A percentile compares a stretch with the other conserved stretches of the same genome.
phyloP scores from a whole-genome alignment of 2,888 invertebrate genomes.

The Lycaena phlaeas region DNA sequence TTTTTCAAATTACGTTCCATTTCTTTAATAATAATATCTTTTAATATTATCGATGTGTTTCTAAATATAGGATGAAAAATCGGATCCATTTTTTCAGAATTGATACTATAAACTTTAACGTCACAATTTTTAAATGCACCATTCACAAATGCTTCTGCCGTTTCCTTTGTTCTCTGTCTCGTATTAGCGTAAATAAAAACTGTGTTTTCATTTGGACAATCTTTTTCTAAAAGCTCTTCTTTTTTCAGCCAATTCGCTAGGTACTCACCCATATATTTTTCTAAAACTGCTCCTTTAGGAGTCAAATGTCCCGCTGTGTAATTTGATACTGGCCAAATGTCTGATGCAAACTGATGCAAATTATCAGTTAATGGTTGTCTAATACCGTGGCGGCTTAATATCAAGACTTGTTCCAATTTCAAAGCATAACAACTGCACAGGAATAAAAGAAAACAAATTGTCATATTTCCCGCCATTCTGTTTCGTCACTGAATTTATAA shows the following conservation, averaged over 20 bases:
- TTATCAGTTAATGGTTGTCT: conserved; percentile 37
- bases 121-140: conserved; percentile 42
- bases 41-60: conserved; percentile 29
- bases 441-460: conserved; percentile 11
- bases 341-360: conserved; percentile 29
- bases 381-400: conserved; percentile 47
- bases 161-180: conserved; percentile 36
- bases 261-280: conserved; percentile 44
- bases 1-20: conserved; percentile 34
- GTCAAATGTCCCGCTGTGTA: conserved; percentile 37
- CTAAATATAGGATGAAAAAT: conserved; percentile 37
- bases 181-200: conserved; percentile 45
- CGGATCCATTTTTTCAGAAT: conserved; percentile 31
- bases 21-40: conserved; percentile 25
- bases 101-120: conserved; percentile 28
- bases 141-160: conserved; percentile 38
- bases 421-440: conserved; percentile 11
- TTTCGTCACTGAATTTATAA: background rate
- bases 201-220: conserved; percentile 31
- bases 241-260: conserved; percentile 38
- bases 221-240: conserved; percentile 28
- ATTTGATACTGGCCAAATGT: conserved; percentile 38
- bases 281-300: conserved; percentile 40
- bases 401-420: conserved; percentile 35
- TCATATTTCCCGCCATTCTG: conserved; percentile 13